phyloP scores from a whole-genome alignment of 2,113 vertebrate genomes.

The Xenus cinereus region DNA sequence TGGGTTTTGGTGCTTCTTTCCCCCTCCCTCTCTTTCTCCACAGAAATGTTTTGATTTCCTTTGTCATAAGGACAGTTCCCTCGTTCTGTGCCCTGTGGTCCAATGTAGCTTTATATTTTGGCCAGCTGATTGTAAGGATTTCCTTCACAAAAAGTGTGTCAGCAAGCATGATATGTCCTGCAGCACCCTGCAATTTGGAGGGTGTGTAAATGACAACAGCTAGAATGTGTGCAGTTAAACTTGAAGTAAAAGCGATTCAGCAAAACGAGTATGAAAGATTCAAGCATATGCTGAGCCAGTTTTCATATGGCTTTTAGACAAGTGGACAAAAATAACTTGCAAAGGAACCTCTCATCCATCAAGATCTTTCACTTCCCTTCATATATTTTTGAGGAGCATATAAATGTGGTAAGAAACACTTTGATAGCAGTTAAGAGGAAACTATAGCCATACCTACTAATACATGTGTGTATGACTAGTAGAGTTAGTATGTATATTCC shows the following conservation, averaged over 20 bases:
- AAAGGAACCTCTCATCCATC: conserved; percentile 13
- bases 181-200: not conserved
- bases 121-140: not conserved
- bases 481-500: not conserved
- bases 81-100: not conserved
- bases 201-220: not conserved
- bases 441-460: not conserved
- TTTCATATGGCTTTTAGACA: not conserved
- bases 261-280: not conserved
- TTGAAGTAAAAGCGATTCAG: not conserved
- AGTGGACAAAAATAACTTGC: conserved; percentile 27
- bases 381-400: conserved; percentile 26
- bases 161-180: not conserved
- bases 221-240: not conserved
- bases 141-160: not conserved
- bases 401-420: conserved; percentile 28
- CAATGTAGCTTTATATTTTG: not conserved
- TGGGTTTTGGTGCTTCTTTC: not conserved
- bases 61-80: not conserved
- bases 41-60: not conserved
- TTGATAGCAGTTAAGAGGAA: conserved; percentile 23
- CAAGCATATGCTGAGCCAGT: not conserved
- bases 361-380: not conserved
- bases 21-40: not conserved
- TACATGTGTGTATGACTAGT: not conserved